Evolutionary conservation across 2,888 invertebrate genomes (phyloP).

Genomic region (Chrysolina haemoptera): DNA sequence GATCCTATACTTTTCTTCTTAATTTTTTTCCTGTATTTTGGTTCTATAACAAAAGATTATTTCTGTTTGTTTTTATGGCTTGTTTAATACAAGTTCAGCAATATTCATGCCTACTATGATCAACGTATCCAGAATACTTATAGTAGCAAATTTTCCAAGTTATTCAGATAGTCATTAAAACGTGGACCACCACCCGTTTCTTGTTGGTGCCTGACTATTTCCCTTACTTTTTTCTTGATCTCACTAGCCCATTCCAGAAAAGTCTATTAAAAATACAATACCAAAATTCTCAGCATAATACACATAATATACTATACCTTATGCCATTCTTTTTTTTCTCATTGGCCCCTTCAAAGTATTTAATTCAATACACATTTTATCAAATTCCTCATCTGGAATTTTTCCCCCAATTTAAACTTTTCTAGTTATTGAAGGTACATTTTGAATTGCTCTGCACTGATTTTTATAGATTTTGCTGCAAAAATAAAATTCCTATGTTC

Average conservation of each 20-base stretch:
- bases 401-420: not conserved
- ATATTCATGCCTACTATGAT: slow-evolving; percentile 1
- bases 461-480: not conserved
- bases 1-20: not conserved
- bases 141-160: slow-evolving; percentile 8
- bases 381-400: slow-evolving; percentile 9
- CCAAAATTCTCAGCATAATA: no score
- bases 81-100: not conserved
- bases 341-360: not conserved
- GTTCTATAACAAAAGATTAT: not conserved
- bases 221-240: not conserved
- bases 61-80: not conserved
- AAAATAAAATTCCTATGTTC: not conserved
- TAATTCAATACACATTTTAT: slow-evolving; percentile 7
- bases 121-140: not conserved
- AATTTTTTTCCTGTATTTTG: not conserved
- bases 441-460: not conserved
- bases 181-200: not conserved
- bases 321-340: not conserved
- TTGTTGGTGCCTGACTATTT: not conserved
- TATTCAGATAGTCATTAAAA: slow-evolving; percentile 4
- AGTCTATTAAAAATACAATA: no score
- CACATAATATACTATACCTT: no score
- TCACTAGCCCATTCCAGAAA: not conserved
- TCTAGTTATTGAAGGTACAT: slow-evolving; percentile 3